Percentiles rank a stretch among this genome's conserved stretches.
Evolutionary conservation across 2,113 vertebrate species (phyloP).

Genomic region (Rhinolophus ferrumequinum): DNA sequence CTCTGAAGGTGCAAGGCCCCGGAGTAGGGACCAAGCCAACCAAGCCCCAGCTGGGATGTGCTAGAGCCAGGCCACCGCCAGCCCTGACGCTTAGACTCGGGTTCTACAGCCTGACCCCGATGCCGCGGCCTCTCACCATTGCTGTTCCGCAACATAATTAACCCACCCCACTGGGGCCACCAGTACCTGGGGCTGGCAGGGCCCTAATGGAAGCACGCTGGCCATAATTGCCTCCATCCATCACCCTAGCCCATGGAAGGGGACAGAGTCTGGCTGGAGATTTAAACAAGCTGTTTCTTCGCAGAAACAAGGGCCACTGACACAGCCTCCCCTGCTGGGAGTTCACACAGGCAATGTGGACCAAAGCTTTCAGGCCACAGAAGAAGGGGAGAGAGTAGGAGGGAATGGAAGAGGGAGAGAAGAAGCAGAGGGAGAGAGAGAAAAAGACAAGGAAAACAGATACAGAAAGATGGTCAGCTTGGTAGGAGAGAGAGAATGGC

Average conservation of each 20-base stretch:
- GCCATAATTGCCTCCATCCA: slow-evolving; percentile 85
- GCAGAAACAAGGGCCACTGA: slow-evolving; percentile 77
- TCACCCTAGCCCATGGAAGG: slow-evolving; percentile 75
- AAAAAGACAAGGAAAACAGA: neutral
- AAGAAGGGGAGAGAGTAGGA: neutral
- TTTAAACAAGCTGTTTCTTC: slow-evolving; percentile 86
- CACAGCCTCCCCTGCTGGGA: slow-evolving; percentile 71
- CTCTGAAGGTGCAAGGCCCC: neutral
- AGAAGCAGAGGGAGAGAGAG: neutral
- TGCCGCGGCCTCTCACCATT: slow-evolving; percentile 62
- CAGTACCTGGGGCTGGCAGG: slow-evolving; percentile 78
- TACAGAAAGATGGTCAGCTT: neutral
- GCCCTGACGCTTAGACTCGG: neutral
- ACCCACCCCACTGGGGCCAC: slow-evolving; percentile 70
- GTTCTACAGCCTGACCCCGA: neutral
- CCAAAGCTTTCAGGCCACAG: slow-evolving; percentile 68
- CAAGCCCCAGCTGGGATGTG: neutral
- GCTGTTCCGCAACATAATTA: slow-evolving; percentile 78
- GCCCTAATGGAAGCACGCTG: slow-evolving; percentile 82
- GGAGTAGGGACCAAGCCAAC: neutral
- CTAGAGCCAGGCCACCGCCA: neutral
- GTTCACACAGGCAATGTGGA: slow-evolving; percentile 77
- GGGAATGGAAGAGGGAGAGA: neutral
- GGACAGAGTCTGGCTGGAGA: slow-evolving; percentile 84
- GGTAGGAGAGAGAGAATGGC: neutral